A percentile compares a stretch with the other conserved stretches of the same genome.
Conservation (phyloP, 2,888 invertebrate species). For the Escarpia spicata region DNA sequence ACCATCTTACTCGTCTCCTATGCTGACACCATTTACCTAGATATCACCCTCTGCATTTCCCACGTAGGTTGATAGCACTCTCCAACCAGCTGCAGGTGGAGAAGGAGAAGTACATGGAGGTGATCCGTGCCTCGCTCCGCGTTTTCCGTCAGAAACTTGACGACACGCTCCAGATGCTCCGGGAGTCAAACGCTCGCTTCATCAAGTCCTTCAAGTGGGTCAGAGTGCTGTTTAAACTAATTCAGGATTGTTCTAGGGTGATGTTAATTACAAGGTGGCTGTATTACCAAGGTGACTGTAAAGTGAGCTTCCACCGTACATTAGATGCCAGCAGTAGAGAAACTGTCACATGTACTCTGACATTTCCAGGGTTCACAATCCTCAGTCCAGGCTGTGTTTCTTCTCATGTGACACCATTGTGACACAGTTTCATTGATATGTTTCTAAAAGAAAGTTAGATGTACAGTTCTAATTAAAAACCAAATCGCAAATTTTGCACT, state of each 20-base stretch:
- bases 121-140: conserved; percentile 60
- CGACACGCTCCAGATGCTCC: conserved; percentile 61
- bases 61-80: conserved; percentile 57
- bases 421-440: neutral
- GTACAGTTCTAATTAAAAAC: too few species aligned
- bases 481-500: neutral
- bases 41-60: conserved; percentile 25
- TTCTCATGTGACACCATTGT: neutral
- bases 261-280: too few species aligned
- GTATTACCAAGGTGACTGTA: too few species aligned
- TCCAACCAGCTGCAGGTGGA: conserved; percentile 60
- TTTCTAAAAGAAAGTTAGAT: too few species aligned
- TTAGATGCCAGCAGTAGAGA: neutral
- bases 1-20: too few species aligned
- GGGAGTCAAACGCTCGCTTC: conserved; percentile 64
- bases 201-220: conserved; percentile 64
- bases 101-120: conserved; percentile 62
- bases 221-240: too few species aligned
- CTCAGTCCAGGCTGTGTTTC: neutral
- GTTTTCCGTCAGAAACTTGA: conserved; percentile 63
- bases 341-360: neutral
- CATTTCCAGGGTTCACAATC: neutral
- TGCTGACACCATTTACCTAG: neutral
- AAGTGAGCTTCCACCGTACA: too few species aligned
- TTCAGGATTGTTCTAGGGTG: too few species aligned